Evolutionary conservation across 2,797 vertebrate species (phyloP), one percentile per base, ranked within the genome.

Genomic region (Acomys russatus): DNA sequence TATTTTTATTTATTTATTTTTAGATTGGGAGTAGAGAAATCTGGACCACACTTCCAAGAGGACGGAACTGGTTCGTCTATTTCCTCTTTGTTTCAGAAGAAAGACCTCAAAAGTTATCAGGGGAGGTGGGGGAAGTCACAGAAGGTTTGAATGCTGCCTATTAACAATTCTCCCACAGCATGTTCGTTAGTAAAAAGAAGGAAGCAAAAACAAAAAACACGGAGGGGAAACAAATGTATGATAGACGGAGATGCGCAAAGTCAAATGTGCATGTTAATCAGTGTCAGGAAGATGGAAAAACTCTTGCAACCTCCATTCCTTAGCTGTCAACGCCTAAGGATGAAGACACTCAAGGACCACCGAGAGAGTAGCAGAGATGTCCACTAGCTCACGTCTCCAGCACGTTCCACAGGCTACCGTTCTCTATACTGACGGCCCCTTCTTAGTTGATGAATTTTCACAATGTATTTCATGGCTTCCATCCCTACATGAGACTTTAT

Each of bases 381-480:
- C 97, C 56, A 92, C 98, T 98, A 98, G 97, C 96, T 97, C 96
- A 90, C 98, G 97, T 98, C 98, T 98, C 96, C 98, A 96, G 96
- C 94, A 97, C 94, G 96, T 87, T 97, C 98, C 98, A 97, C 96
- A 98, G 94, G 98, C 98, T 97, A 98, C 96, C 85, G 85, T 98
- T 95, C 96, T 98, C 98, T 99, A 99, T 98, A 85, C 98, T 99
- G 98, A 98, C 98, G 99, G 98, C 98, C 98, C 98, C 98, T 98
- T 98, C 98, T 99, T 98, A 99, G 98, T 98, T 99, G 99, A 99
- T 98, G 99, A 99, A 98, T 99, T 99, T 99, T 99, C 99, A 98
- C 99, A 99, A 99, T 98, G 99, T 99, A 99, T 99, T 99, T 99
- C 99, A 99, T 99, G 99, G 99, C 99, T 99, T 99, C 99, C 99